Conservation (phyloP, 2,797 vertebrate genomes). For the Tokudaia tokunoshimensis region DNA sequence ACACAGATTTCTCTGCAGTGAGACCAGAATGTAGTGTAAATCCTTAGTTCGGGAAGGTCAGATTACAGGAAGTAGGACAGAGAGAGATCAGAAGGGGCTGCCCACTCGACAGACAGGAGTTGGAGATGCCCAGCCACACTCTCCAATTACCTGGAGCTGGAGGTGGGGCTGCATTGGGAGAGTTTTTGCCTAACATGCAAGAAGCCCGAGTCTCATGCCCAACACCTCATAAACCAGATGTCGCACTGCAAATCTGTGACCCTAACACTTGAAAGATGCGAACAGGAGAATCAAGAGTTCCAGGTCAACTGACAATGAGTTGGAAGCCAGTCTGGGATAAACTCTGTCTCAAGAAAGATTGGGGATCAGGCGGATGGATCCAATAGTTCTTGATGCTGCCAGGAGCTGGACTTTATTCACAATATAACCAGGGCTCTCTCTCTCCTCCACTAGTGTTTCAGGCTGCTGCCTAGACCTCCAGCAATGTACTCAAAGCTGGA, state of each 20-base stretch:
- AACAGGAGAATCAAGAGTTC: neutral
- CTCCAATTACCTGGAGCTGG: neutral
- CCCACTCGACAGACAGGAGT: neutral
- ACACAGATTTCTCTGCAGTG: neutral
- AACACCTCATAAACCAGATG: neutral
- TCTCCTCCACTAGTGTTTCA: neutral
- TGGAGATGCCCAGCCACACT: neutral
- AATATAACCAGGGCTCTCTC: neutral
- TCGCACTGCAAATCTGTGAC: neutral
- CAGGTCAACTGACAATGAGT: neutral
- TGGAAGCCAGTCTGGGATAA: neutral
- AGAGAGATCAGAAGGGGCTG: neutral
- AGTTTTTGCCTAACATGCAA: neutral
- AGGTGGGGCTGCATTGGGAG: neutral
- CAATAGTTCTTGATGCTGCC: neutral
- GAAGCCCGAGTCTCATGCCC: neutral
- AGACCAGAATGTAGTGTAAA: neutral
- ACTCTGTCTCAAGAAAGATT: neutral
- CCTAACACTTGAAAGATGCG: neutral
- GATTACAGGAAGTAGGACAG: neutral
- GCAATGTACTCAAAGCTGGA: neutral
- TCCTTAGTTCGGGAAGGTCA: neutral
- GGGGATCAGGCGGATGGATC: no score
- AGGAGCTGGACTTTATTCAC: neutral
- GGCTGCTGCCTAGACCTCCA: neutral